phyloP scores from a whole-genome alignment of 2,797 vertebrate genomes.

The Alcedo quadribrachys region DNA sequence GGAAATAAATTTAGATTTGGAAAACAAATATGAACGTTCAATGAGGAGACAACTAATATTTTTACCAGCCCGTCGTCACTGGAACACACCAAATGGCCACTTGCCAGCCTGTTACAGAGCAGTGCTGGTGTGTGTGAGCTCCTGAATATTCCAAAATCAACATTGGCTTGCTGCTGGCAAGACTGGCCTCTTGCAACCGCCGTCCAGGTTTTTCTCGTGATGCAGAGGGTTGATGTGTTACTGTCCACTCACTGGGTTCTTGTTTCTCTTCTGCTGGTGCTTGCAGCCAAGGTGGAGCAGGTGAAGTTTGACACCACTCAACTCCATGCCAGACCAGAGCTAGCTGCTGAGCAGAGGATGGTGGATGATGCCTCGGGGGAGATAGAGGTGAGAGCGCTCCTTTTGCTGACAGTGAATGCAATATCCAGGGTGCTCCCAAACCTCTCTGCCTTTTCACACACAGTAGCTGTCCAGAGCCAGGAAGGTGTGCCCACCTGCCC shows the following conservation, averaged over 20 bases:
- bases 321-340: constrained; percentile 86
- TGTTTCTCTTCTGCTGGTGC: neutral
- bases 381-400: constrained; percentile 77
- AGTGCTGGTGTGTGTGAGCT: neutral
- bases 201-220: neutral
- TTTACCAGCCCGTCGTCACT: neutral
- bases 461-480: neutral
- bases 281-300: constrained; percentile 87
- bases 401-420: neutral
- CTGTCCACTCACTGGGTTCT: neutral
- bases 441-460: neutral
- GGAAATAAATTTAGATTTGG: neutral
- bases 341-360: constrained; percentile 91
- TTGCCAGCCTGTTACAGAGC: neutral
- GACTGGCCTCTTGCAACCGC: neutral
- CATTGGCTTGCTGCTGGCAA: neutral
- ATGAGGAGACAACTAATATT: neutral
- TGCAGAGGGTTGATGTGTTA: neutral
- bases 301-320: constrained; percentile 89
- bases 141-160: neutral
- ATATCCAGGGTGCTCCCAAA: neutral
- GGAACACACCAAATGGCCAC: rapidly evolving
- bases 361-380: constrained; percentile 89
- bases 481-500: neutral
- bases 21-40: neutral